Conservation (phyloP, 1,140 invertebrate genomes). For the Habropoda laboriosa region DNA sequence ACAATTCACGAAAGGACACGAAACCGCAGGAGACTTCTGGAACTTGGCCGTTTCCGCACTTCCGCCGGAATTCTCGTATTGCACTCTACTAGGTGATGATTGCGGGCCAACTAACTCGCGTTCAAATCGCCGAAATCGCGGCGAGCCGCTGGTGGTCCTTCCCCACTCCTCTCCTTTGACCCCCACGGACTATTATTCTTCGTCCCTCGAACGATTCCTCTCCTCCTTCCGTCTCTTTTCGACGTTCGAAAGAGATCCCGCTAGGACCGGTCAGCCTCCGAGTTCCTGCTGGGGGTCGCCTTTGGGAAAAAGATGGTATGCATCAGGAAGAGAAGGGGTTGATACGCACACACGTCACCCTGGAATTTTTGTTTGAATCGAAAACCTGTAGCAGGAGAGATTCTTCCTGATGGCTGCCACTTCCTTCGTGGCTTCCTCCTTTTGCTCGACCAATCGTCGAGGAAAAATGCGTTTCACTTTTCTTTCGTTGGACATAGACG, state of each 20-base stretch:
- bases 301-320: slow-evolving; percentile 57
- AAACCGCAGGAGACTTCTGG: not conserved
- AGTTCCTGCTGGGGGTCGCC: slow-evolving; percentile 61
- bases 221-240: slow-evolving; percentile 28
- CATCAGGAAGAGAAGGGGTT: slow-evolving; percentile 65
- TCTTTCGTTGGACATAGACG: not conserved
- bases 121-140: slow-evolving; percentile 54
- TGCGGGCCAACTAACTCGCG: slow-evolving; percentile 65
- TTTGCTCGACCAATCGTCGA: not conserved
- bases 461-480: not conserved
- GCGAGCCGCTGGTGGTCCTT: slow-evolving; percentile 61
- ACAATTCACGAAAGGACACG: not conserved
- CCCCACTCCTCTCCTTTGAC: slow-evolving; percentile 52
- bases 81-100: slow-evolving; percentile 73
- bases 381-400: slow-evolving; percentile 50
- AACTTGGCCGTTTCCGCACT: slow-evolving; percentile 41
- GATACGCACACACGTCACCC: not conserved
- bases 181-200: slow-evolving; percentile 58
- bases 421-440: slow-evolving; percentile 32
- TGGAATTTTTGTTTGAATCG: slow-evolving; percentile 36
- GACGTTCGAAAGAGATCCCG: not conserved
- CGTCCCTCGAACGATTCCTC: slow-evolving; percentile 42
- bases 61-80: slow-evolving; percentile 64
- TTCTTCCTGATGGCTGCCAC: slow-evolving; percentile 30
- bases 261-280: slow-evolving; percentile 57